A percentile compares a stretch with the other conserved stretches of the same genome.
These are phyloP conservation scores for Leptopilina boulardi DNA, from an alignment of 1,140 invertebrate species.

Conservation along the genomic window DNA sequence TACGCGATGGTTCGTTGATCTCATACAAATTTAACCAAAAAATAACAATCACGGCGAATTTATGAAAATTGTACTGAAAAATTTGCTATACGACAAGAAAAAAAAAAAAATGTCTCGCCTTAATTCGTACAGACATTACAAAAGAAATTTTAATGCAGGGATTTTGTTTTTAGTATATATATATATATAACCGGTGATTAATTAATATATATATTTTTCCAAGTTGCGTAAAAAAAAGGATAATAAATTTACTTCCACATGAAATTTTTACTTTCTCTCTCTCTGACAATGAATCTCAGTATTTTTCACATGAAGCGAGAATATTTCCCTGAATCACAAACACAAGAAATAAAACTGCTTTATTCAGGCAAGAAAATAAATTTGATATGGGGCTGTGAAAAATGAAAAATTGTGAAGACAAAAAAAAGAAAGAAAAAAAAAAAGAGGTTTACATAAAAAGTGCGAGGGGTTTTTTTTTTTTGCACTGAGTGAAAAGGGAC, in stretches of 20 bases:
- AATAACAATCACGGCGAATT: not conserved
- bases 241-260: not conserved
- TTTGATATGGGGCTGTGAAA: not conserved
- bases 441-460: not conserved
- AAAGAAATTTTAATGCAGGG: no score
- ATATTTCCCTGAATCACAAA: not conserved
- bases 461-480: not conserved
- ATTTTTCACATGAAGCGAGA: not conserved
- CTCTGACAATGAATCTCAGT: not conserved
- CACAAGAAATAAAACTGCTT: not conserved
- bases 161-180: no score
- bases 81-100: no score
- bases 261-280: not conserved
- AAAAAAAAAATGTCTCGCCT: no score
- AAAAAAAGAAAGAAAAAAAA: not conserved
- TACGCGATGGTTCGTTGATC: constrained; percentile 16
- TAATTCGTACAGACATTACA: no score
- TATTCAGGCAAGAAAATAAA: constrained; percentile 14
- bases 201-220: not conserved
- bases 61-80: constrained; percentile 2
- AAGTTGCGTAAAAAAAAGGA: not conserved
- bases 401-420: constrained; percentile 14
- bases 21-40: no score
- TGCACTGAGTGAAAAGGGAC: not conserved
- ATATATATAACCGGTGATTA: not conserved